Base-by-base conservation (phyloP, 2,888 invertebrate species). In the Micoletzkya japonica region DNA sequence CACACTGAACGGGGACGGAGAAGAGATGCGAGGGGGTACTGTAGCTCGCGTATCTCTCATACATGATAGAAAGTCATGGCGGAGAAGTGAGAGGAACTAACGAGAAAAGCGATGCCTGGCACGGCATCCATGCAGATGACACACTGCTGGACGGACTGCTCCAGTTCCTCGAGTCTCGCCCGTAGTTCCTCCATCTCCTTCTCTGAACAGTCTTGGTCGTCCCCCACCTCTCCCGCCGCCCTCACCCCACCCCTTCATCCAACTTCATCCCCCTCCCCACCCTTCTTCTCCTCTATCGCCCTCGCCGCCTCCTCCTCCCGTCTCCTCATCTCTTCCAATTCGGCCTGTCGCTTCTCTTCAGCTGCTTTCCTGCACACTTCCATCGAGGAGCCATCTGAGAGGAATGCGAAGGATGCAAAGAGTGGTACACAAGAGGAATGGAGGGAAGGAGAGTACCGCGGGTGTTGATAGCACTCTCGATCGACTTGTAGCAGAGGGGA, bases 401-500 rank as follows among this genome's bases (percentile, higher is more conserved):
- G 17, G 7, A 39, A 10, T 39, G 39, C 17, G 17, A 17, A 39
- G 17, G 39, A 10, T 39, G 17, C 39, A 39, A 10, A 39, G 7
- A 17, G 39, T 39, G 17, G 39, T 7, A 39, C 24, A 24, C 26
- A 24, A 17, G 57, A 56, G 4, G 56, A 32, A 30, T 17, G 30
- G 20, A 32, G 56, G 54, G 10, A 20, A 30, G 20, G 34, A 10
- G 56, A 32, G 56, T 17, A 66, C 64, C 64, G 28, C n/a, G 24
- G 26, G 64, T 54, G 37, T 44, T 44, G 36, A 37, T 66, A n/a
- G 64, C 64, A 36, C 54, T 54, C 10, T 20, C n/a, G 17, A 66
- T 66, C 30, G 64, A 34, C 54, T 68, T 68, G 49, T 68, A 68
- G 58, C 68, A 68, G 26, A 68, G 32, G 6, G 57, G 68, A 68